Evolutionary conservation across 2,113 vertebrate species (phyloP).

Genomic region (Meriones unguiculatus): DNA sequence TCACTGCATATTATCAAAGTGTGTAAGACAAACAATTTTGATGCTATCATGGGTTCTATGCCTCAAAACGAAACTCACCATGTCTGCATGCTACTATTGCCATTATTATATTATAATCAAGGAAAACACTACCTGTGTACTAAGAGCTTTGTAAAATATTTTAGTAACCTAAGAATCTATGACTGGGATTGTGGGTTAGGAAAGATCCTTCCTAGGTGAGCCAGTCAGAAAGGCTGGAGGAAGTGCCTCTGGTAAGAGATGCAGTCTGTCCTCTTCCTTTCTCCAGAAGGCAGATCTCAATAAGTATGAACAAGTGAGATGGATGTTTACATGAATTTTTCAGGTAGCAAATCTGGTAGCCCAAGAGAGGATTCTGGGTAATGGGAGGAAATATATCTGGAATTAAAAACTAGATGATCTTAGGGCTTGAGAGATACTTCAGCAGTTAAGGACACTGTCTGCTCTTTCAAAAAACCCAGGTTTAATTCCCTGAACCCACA

Average conservation of each 20-base stretch:
- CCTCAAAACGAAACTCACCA: background rate
- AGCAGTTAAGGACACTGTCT: background rate
- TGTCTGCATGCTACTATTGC: background rate
- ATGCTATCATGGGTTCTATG: background rate
- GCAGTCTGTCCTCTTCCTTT: background rate
- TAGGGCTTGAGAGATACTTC: too few relatives aligned
- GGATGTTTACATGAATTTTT: background rate
- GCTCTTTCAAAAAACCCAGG: background rate
- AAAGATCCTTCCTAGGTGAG: background rate
- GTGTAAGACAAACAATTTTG: background rate
- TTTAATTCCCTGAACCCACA: background rate
- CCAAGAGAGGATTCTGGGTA: background rate
- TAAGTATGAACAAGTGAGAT: background rate
- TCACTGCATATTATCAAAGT: slow-evolving; percentile 11
- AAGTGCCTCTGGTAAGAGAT: background rate
- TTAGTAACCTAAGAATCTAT: background rate
- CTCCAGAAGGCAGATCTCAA: background rate
- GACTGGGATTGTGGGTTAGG: background rate
- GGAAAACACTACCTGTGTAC: background rate
- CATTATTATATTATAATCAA: slow-evolving; percentile 1
- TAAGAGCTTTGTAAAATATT: background rate
- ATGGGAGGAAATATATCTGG: background rate
- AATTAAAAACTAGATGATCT: background rate
- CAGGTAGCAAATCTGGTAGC: background rate
- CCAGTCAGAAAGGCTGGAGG: background rate